Percentiles rank a stretch among this genome's conserved stretches.
Conservation (phyloP, 2,113 vertebrate species). For the Aegithalos caudatus region DNA sequence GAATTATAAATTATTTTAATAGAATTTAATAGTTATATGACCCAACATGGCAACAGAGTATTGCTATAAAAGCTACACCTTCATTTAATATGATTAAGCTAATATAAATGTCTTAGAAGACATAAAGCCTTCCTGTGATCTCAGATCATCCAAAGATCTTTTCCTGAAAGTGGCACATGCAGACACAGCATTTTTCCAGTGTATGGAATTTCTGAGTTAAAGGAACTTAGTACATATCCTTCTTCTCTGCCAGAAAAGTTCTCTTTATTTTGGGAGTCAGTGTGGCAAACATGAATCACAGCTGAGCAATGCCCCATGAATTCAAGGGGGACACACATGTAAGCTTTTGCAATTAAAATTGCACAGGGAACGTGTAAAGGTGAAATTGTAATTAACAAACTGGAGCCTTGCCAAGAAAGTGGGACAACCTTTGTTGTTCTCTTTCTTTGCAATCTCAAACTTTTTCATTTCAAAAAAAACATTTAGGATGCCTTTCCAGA, state of each 20-base stretch:
- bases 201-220: background rate
- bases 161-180: background rate
- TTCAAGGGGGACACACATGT: background rate
- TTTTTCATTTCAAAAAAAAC: background rate
- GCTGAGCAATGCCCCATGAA: background rate
- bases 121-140: background rate
- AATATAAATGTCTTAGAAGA: background rate
- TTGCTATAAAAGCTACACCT: background rate
- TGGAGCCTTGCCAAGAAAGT: slow-evolving; percentile 10
- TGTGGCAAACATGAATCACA: background rate
- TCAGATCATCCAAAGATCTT: background rate
- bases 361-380: background rate
- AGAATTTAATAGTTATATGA: background rate
- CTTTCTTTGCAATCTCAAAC: background rate
- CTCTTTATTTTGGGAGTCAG: background rate
- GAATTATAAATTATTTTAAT: background rate
- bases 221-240: background rate
- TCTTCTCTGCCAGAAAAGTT: background rate
- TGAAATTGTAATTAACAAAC: slow-evolving; percentile 12
- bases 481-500: background rate
- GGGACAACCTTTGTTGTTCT: background rate
- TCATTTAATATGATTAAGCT: background rate
- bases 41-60: fast-evolving
- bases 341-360: background rate
- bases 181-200: background rate